Conservation (phyloP, 2,113 vertebrate species). For the Corapipo altera region DNA sequence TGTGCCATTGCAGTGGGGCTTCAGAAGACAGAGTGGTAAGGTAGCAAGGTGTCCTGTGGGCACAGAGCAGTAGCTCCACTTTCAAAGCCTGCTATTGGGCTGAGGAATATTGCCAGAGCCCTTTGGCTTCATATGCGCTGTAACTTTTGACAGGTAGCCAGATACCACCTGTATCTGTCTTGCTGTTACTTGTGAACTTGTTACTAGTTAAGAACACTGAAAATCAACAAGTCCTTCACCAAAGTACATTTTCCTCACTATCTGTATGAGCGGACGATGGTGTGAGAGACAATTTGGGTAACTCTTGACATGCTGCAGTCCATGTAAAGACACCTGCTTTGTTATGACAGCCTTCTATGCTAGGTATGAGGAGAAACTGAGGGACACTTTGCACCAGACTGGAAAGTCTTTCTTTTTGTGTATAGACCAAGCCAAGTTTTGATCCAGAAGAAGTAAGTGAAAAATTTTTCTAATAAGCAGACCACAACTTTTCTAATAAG, state of each 20-base stretch:
- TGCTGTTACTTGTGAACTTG: not conserved
- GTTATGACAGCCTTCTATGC: not conserved
- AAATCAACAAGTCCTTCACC: not conserved
- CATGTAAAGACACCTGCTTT: not conserved
- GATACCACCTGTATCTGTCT: not conserved
- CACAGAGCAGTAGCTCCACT: not conserved
- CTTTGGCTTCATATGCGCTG: not conserved
- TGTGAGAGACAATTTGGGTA: not conserved
- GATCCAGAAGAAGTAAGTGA: not conserved
- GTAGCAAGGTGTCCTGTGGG: not conserved
- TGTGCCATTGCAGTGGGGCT: not conserved
- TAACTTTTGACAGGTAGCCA: not conserved
- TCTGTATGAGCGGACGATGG: not conserved
- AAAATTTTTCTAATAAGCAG: not conserved
- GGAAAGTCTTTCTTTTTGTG: not conserved
- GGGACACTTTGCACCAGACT: not conserved
- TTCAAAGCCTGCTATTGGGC: not conserved
- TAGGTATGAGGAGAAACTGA: not conserved
- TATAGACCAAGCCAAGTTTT: not conserved
- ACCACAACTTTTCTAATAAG: not conserved
- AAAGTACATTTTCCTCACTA: not conserved
- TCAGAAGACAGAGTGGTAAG: not conserved
- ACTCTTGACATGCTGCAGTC: rapidly evolving
- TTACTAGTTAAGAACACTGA: not conserved
- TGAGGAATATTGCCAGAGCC: not conserved